These are phyloP conservation scores for Drosophila arizonae DNA, from an alignment of 1,140 invertebrate species.

Conservation along the genomic window DNA sequence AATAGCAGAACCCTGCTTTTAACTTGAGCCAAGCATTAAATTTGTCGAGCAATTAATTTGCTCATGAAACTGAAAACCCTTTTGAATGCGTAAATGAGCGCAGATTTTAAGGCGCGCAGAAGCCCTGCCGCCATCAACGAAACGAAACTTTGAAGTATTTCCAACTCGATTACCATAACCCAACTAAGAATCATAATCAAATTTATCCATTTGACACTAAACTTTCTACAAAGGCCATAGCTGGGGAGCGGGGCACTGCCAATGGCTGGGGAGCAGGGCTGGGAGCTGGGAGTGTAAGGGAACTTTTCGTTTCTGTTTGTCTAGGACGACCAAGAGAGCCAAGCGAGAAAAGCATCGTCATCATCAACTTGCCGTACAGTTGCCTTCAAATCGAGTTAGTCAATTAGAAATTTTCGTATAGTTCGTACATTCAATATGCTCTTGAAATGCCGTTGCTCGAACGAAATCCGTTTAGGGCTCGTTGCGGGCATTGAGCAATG, in stretches of 20 bases:
- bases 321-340: conserved; percentile 5
- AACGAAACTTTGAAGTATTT: conserved; percentile 75
- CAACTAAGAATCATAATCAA: conserved; percentile 74
- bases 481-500: conserved; percentile 18
- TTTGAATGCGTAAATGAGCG: conserved; percentile 35
- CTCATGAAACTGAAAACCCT: conserved; percentile 42
- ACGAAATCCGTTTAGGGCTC: conserved; percentile 18
- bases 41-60: conserved; percentile 38
- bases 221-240: conserved; percentile 47
- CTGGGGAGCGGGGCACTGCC: background rate
- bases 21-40: conserved; percentile 23
- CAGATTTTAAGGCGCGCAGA: background rate
- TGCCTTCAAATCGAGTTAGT: conserved; percentile 68
- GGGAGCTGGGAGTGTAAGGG: conserved; percentile 10
- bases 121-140: conserved; percentile 25
- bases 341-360: conserved; percentile 26
- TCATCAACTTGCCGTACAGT: conserved; percentile 27
- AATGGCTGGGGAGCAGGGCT: background rate
- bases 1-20: background rate
- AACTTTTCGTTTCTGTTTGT: conserved; percentile 32
- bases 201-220: conserved; percentile 78
- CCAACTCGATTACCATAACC: conserved; percentile 77
- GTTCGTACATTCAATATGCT: conserved; percentile 54
- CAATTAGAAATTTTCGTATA: conserved; percentile 67
- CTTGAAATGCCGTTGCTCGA: conserved; percentile 20